phyloP scores from a whole-genome alignment of 2,888 invertebrate species.

The Troglohyphantes excavatus region DNA sequence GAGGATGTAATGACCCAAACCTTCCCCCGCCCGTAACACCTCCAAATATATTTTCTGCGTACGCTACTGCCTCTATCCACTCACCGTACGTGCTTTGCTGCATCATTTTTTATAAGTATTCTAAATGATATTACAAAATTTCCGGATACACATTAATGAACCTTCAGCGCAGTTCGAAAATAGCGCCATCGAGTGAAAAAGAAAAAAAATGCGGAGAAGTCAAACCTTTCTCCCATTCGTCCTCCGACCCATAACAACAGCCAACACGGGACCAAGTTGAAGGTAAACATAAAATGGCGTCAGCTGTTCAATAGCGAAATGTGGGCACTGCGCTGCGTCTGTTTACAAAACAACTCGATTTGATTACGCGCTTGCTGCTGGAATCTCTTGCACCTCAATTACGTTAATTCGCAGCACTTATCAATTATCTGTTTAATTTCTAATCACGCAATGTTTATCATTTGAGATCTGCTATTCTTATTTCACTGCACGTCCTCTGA shows the following conservation, averaged over 20 bases:
- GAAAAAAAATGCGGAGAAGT: not conserved
- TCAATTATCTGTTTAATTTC: not conserved
- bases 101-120: too few relatives aligned
- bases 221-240: not conserved
- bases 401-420: not conserved
- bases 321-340: not conserved
- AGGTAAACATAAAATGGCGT: constrained; percentile 75
- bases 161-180: not conserved
- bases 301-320: constrained; percentile 8
- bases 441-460: not conserved
- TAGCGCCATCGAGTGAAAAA: not conserved
- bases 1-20: too few relatives aligned
- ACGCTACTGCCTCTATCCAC: too few relatives aligned
- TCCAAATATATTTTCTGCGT: too few relatives aligned
- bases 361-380: not conserved
- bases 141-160: too few relatives aligned
- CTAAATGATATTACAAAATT: too few relatives aligned
- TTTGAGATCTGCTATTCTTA: not conserved
- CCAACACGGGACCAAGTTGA: constrained; percentile 1
- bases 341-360: constrained; percentile 3
- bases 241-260: constrained; percentile 47
- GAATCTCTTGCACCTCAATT: not conserved
- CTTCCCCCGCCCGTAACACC: too few relatives aligned
- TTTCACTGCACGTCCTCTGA: constrained; percentile 48
- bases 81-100: too few relatives aligned